Conservation (phyloP, 2,113 vertebrate genomes). For the Pelecanus crispus region DNA sequence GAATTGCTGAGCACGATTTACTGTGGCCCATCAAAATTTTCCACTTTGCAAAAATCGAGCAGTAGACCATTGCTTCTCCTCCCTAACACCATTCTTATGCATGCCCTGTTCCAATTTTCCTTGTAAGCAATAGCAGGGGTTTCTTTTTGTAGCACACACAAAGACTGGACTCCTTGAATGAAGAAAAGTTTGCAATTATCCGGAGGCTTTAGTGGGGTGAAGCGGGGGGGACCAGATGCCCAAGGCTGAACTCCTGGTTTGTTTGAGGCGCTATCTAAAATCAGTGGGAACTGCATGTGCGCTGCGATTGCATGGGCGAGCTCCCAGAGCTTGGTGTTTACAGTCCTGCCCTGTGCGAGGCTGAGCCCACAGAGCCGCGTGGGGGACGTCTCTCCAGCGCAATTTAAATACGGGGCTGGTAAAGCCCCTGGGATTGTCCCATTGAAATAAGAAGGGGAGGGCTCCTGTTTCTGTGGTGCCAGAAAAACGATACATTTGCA, state of each 20-base stretch:
- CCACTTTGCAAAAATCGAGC: background rate
- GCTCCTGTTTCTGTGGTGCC: rapidly evolving
- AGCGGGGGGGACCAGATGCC: rapidly evolving
- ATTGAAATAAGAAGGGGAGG: background rate
- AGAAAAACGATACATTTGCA: background rate
- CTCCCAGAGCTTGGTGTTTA: background rate
- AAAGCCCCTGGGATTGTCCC: background rate
- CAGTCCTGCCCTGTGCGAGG: rapidly evolving
- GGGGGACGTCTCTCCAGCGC: background rate
- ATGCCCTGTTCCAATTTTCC: background rate
- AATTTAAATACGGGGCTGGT: background rate
- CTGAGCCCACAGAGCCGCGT: background rate
- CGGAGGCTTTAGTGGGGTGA: background rate
- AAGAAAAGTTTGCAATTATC: background rate
- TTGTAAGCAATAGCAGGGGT: background rate
- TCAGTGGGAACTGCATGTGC: rapidly evolving
- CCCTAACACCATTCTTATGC: background rate
- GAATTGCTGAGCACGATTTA: background rate
- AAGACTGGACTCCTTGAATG: background rate
- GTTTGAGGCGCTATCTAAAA: background rate
- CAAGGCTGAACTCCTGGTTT: background rate
- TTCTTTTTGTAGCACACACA: background rate
- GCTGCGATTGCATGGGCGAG: rapidly evolving
- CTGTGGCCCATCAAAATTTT: background rate
- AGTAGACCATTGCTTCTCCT: background rate